phyloP scores from a whole-genome alignment of 2,888 invertebrate species.

The Boloria euphrosyne region DNA sequence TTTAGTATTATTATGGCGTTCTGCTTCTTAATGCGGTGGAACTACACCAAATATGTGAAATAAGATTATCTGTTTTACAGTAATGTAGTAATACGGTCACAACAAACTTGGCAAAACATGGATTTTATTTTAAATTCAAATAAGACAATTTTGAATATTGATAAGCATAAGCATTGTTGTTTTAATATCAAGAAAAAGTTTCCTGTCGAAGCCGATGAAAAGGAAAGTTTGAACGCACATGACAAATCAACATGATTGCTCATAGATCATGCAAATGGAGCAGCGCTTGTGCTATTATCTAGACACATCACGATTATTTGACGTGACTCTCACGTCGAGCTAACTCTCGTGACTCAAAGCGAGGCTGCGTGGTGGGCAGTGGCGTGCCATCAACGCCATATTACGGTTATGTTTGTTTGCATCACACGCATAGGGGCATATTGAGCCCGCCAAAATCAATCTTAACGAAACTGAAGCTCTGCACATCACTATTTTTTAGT shows the following conservation, averaged over 20 bases:
- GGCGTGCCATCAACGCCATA: slow-evolving; percentile 45
- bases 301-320: slow-evolving; percentile 56
- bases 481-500: neutral
- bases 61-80: slow-evolving; percentile 22
- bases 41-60: slow-evolving; percentile 17
- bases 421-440: slow-evolving; percentile 47
- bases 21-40: slow-evolving; percentile 2
- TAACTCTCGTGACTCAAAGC: slow-evolving; percentile 45
- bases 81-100: slow-evolving; percentile 11
- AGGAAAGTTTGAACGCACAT: slow-evolving; percentile 55
- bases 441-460: slow-evolving; percentile 51
- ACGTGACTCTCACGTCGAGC: slow-evolving; percentile 55
- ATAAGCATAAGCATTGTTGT: neutral
- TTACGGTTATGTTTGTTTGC: slow-evolving; percentile 54
- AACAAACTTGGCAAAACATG: slow-evolving; percentile 3
- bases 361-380: slow-evolving; percentile 42
- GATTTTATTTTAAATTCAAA: slow-evolving; percentile 7
- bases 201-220: slow-evolving; percentile 42
- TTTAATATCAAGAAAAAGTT: slow-evolving; percentile 2
- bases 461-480: slow-evolving; percentile 48
- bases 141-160: too few relatives aligned
- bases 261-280: slow-evolving; percentile 56
- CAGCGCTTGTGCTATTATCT: slow-evolving; percentile 54
- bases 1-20: slow-evolving; percentile 6
- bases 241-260: slow-evolving; percentile 52